Conservation (phyloP, 2,797 vertebrate species). For the Micromesistius poutassou region DNA sequence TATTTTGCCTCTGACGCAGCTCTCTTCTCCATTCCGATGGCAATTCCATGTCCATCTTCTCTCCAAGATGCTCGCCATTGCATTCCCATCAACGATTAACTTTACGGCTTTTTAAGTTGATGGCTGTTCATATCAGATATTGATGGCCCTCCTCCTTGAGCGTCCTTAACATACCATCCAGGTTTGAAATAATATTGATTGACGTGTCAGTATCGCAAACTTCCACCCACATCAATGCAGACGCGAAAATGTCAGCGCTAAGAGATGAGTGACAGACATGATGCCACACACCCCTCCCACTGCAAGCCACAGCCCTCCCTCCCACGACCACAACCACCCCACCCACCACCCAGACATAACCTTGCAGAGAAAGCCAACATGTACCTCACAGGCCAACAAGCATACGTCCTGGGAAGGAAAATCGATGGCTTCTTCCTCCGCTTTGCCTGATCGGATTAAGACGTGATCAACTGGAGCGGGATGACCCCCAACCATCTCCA, state of each 20-base stretch:
- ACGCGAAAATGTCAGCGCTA: not conserved
- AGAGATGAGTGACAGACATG: not conserved
- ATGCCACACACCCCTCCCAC: no score
- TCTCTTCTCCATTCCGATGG: constrained; percentile 27
- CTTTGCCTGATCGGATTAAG: constrained; percentile 74
- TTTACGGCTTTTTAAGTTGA: not conserved
- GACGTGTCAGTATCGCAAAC: not conserved
- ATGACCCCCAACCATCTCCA: constrained; percentile 60
- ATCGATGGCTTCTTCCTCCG: constrained; percentile 66
- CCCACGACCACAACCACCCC: no score
- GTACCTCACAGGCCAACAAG: constrained; percentile 60
- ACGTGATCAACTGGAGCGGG: constrained; percentile 70
- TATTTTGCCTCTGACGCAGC: constrained; percentile 9
- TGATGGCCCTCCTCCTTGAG: constrained; percentile 20
- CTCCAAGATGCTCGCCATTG: not conserved
- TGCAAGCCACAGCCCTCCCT: not conserved
- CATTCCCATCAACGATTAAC: not conserved
- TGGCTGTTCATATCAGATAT: not conserved
- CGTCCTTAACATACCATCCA: not conserved
- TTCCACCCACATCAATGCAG: not conserved
- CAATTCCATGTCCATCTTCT: not conserved
- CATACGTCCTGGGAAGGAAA: constrained; percentile 61
- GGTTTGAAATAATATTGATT: not conserved
- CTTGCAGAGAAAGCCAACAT: constrained; percentile 63
- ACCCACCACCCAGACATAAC: constrained; percentile 48